Evolutionary conservation across 2,797 vertebrate species (phyloP).

Genomic region (Mionectes olivaceus): DNA sequence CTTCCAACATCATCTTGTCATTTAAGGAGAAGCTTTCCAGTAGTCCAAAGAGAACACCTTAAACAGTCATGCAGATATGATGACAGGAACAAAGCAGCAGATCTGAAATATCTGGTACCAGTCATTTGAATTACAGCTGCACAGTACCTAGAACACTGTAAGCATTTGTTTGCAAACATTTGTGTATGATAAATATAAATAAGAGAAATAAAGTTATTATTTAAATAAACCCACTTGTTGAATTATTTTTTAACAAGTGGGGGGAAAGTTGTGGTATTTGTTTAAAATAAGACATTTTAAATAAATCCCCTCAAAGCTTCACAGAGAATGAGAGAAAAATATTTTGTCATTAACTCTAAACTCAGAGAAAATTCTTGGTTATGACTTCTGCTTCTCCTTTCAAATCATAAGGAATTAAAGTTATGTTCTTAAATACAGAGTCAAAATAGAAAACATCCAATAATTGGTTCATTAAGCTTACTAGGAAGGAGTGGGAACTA

Average conservation of each 20-base stretch:
- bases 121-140: conserved; percentile 1
- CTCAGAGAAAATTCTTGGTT: background rate
- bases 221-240: background rate
- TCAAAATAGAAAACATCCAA: background rate
- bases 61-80: background rate
- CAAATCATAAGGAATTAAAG: background rate
- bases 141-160: background rate
- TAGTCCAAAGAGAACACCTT: background rate
- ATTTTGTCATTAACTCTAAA: background rate
- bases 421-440: background rate
- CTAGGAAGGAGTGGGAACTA: background rate
- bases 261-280: background rate
- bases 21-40: background rate
- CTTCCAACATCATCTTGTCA: background rate
- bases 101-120: background rate
- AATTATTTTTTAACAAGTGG: background rate
- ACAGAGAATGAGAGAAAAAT: background rate
- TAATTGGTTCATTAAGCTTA: background rate
- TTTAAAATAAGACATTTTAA: background rate
- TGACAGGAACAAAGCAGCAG: background rate
- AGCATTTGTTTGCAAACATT: background rate
- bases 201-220: background rate
- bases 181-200: background rate
- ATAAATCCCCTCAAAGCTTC: background rate
- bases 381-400: background rate